phyloP scores from a whole-genome alignment of 2,113 vertebrate species.

The Cheirogaleus medius region DNA sequence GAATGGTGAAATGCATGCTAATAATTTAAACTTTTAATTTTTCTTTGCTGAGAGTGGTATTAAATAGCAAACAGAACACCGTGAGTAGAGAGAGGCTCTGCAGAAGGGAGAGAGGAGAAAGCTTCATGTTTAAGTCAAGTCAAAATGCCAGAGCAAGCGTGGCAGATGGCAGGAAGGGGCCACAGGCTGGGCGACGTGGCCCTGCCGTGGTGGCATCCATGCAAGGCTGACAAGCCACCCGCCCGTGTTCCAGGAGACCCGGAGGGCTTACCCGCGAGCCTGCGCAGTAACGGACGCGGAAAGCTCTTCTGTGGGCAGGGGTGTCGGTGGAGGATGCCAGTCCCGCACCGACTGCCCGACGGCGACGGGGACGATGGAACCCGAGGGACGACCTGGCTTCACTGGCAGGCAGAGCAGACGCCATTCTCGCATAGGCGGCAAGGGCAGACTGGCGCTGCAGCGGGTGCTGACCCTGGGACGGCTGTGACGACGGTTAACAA shows the following conservation, averaged over 20 bases:
- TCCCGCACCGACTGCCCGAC: too few species aligned
- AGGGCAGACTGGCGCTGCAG: neutral
- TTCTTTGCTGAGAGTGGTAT: neutral
- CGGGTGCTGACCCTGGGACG: neutral
- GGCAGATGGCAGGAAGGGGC: too few species aligned
- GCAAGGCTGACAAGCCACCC: accelerated
- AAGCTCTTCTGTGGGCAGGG: neutral
- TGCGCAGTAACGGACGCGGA: neutral
- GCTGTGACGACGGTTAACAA: accelerated
- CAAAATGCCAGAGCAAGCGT: accelerated
- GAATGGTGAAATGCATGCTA: neutral
- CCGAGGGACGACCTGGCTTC: too few species aligned
- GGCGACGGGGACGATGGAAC: neutral
- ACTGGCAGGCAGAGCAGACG: neutral
- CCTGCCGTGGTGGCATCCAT: accelerated
- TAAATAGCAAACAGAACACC: too few species aligned
- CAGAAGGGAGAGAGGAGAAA: too few species aligned
- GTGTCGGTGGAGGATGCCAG: accelerated
- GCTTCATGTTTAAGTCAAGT: accelerated
- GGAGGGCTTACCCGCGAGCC: accelerated
- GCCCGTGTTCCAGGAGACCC: accelerated
- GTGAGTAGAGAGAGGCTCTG: neutral
- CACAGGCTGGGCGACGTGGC: neutral
- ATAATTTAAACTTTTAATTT: neutral
- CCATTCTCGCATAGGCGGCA: too few species aligned